Evolutionary conservation across 2,113 vertebrate species (phyloP), one percentile per base, ranked within the genome.

Genomic region (Petaurus breviceps): DNA sequence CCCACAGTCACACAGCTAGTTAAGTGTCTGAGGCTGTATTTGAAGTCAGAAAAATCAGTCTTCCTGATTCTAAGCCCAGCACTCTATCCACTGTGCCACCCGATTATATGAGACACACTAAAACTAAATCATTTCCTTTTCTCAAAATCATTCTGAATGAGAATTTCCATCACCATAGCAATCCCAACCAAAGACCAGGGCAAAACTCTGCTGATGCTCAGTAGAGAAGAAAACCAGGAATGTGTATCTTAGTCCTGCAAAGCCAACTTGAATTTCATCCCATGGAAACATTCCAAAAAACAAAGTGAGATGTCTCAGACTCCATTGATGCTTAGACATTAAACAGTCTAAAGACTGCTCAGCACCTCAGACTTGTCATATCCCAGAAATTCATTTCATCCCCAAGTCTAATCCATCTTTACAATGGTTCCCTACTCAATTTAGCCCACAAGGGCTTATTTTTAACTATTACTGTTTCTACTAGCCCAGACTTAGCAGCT

Each of bases 261-360:
- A 95, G 90, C 57, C 16, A 97, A 96, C n/a, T 94, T 84, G 54
- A 55, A 93, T 90, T 84, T 91, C 49, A 95, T 92, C 92, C 90
- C 94, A 95, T 91, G 93, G 95, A 96, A 92, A 91, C 3, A 61
- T 53, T 93, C 26, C 94, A 94, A 31, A 97, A 97, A 97, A 90
- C 53, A 96, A 77, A 3, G 0, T 4, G 92, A 90, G 93, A 55
- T 11, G 95, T 90, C 89, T 96, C 95, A 96, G 96, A 47, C 52
- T 96, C 55, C 95, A 90, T 2, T 84, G 50, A 94, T 0, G 0
- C 43, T n/a, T 1, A 0, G 90, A 53, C 47, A 97, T 28, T 89
- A 96, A 96, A 90, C 2, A 47, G 95, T 28, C 61, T 94, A 31
- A n/a, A 2, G 0, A n/a, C n/a, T n/a, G n/a, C 24, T 96, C 52